Conservation (phyloP, 2,797 vertebrate species). For the Crocidura indochinensis region DNA sequence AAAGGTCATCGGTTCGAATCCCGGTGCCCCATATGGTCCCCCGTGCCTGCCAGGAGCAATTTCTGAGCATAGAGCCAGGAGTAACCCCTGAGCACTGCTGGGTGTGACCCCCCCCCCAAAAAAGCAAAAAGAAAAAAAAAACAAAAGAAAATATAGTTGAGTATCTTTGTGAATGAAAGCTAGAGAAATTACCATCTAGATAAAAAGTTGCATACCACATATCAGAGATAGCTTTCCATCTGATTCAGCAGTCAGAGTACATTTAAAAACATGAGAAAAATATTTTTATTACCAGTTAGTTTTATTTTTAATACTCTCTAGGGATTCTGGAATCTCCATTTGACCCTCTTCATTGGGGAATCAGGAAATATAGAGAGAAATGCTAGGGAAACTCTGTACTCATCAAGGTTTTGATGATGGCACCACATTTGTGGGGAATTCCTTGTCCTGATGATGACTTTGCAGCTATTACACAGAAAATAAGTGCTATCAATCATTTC, state of each 20-base stretch:
- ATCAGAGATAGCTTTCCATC: neutral
- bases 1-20: no score
- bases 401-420: neutral
- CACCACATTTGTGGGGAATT: neutral
- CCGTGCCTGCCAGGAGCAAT: no score
- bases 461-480: neutral
- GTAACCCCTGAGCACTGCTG: no score
- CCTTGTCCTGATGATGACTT: neutral
- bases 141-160: neutral
- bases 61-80: no score
- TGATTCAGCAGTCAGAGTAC: neutral
- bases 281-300: neutral
- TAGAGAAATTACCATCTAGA: neutral
- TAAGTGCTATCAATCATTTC: neutral
- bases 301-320: neutral
- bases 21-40: no score
- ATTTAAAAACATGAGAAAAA: neutral
- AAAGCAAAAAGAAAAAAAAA: no score
- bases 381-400: neutral
- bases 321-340: neutral
- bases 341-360: neutral
- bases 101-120: no score
- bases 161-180: neutral
- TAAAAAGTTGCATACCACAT: neutral
- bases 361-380: neutral